These are phyloP conservation scores for Catocala fraxini DNA, from an alignment of 2,888 invertebrate species.

Conservation along the genomic window DNA sequence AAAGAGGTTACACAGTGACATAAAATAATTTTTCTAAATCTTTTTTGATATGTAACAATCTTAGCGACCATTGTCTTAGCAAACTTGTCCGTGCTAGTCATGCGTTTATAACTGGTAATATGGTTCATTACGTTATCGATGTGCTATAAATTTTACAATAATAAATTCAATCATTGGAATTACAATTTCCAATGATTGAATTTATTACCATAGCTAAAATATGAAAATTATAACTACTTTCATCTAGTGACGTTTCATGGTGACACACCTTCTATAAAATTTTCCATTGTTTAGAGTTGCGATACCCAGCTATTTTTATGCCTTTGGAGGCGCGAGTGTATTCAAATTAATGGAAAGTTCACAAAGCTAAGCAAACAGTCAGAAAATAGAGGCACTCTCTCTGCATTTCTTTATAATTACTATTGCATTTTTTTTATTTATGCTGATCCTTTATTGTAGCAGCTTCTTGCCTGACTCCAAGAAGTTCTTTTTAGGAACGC, in stretches of 20 bases:
- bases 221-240: constrained; percentile 16
- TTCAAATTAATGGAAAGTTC: no score
- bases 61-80: neutral
- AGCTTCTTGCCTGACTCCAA: no score
- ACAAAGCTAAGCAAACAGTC: no score
- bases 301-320: no score
- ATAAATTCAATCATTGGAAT: constrained; percentile 37
- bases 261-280: neutral
- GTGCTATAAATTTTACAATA: constrained; percentile 40
- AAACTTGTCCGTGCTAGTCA: constrained; percentile 23
- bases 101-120: constrained; percentile 39
- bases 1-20: neutral
- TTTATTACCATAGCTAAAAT: constrained; percentile 44
- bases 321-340: no score
- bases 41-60: no score
- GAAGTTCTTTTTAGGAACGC: no score
- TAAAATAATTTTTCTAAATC: neutral
- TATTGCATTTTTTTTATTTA: no score
- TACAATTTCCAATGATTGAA: constrained; percentile 4
- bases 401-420: no score
- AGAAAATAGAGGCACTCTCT: no score
- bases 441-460: no score
- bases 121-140: constrained; percentile 51
- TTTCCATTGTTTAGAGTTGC: constrained; percentile 2
- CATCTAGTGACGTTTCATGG: constrained; percentile 6